Evolutionary conservation across 2,797 vertebrate species (phyloP).

Genomic region (Alca torda): DNA sequence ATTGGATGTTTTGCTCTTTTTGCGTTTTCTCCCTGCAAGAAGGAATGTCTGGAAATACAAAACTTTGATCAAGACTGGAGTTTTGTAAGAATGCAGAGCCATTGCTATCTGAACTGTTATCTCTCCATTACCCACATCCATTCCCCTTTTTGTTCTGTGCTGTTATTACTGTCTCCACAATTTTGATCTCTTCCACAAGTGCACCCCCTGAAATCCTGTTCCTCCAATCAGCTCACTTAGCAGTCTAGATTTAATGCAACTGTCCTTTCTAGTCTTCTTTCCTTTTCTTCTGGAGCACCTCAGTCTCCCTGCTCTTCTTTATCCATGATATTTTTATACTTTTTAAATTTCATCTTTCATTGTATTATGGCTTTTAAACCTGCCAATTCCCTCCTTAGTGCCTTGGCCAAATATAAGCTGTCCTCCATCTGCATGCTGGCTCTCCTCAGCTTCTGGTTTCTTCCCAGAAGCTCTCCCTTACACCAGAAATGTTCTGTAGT

Average conservation of each 20-base stretch:
- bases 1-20: constrained; percentile 98
- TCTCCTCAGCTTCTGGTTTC: neutral
- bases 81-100: neutral
- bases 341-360: neutral
- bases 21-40: constrained; percentile 94
- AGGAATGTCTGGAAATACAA: constrained; percentile 85
- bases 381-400: neutral
- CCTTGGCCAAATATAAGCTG: neutral
- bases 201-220: neutral
- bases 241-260: neutral
- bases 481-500: neutral
- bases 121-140: neutral
- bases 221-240: neutral
- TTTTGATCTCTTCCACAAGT: neutral
- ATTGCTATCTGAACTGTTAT: neutral
- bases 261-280: neutral
- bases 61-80: constrained; percentile 7
- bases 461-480: neutral
- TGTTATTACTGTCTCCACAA: neutral
- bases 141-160: neutral
- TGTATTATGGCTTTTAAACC: neutral
- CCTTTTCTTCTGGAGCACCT: neutral
- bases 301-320: neutral
- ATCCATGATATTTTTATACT: neutral
- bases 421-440: neutral